Conservation (phyloP, 2,113 vertebrate species). For the Epinephelus lanceolatus region DNA sequence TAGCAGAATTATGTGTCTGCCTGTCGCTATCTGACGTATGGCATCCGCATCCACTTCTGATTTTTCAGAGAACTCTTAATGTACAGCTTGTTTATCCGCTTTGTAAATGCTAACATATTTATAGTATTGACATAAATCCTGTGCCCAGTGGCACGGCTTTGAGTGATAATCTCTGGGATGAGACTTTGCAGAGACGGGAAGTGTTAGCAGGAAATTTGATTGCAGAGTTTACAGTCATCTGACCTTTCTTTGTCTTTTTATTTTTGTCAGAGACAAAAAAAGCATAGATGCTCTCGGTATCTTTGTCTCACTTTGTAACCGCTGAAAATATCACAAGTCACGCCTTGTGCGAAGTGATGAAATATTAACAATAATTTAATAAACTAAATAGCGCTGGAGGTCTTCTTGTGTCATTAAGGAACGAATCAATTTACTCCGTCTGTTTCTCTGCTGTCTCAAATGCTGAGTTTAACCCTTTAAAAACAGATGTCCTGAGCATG, state of each 20-base stretch:
- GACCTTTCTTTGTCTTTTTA: not conserved
- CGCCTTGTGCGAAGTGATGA: not conserved
- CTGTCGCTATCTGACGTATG: slow-evolving; percentile 32
- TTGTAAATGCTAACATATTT: slow-evolving; percentile 26
- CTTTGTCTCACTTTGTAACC: not conserved
- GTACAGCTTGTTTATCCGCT: slow-evolving; percentile 11
- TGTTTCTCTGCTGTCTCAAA: not conserved
- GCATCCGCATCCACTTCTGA: not conserved
- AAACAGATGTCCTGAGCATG: no score
- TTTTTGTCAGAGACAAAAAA: not conserved
- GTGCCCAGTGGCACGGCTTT: not conserved
- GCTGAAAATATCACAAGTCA: not conserved
- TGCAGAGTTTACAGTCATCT: slow-evolving; percentile 1
- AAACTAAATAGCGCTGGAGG: not conserved
- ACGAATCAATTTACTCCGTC: not conserved
- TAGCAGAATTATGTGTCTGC: slow-evolving; percentile 41
- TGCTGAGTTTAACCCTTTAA: not conserved
- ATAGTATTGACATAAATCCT: slow-evolving; percentile 5
- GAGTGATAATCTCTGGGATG: not conserved
- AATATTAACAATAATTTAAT: not conserved
- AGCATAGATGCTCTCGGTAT: not conserved
- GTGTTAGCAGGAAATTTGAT: slow-evolving; percentile 9
- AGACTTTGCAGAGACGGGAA: slow-evolving; percentile 15
- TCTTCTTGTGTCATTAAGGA: not conserved
- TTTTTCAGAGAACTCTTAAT: slow-evolving; percentile 3